Evolutionary conservation across 2,888 invertebrate genomes (phyloP).

Genomic region (Callyntrura guangdongensis): DNA sequence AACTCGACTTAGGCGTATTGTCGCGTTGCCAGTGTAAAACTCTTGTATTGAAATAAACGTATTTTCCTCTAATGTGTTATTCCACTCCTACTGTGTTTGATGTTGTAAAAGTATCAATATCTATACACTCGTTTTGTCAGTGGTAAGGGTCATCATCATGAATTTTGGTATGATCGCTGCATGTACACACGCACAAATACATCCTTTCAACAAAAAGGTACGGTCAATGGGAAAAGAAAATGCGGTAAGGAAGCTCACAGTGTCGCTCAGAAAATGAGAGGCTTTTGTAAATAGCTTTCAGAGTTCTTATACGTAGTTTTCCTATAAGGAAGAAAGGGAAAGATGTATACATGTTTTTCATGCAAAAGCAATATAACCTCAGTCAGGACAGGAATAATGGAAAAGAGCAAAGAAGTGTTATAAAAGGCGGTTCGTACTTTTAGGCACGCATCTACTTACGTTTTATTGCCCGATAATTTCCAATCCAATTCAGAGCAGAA

Average conservation of each 20-base stretch:
- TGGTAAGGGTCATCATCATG: conserved; percentile 78
- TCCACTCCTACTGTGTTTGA: conserved; percentile 42
- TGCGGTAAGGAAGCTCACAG: background rate
- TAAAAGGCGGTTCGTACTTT: conserved; percentile 78
- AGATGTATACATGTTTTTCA: conserved; percentile 26
- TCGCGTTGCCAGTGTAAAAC: background rate
- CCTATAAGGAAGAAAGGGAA: conserved; percentile 21
- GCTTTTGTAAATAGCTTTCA: background rate
- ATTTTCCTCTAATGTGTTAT: background rate
- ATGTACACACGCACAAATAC: conserved; percentile 40
- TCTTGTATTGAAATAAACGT: background rate
- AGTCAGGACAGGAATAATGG: background rate
- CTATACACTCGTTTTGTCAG: conserved; percentile 63
- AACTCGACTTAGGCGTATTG: conserved; percentile 22
- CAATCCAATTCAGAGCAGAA: conserved; percentile 79
- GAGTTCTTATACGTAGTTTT: background rate
- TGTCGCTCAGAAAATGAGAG: background rate
- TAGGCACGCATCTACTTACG: conserved; percentile 81
- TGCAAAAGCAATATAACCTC: conserved; percentile 40
- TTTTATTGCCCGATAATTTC: conserved; percentile 84
- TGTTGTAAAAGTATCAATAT: conserved; percentile 74
- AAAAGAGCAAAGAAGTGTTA: conserved; percentile 68
- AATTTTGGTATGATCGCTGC: conserved; percentile 57
- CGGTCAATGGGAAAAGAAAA: conserved; percentile 22
- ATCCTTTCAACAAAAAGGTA: conserved; percentile 29